Conservation (phyloP, 2,113 vertebrate species). For the Ascaphus truei region DNA sequence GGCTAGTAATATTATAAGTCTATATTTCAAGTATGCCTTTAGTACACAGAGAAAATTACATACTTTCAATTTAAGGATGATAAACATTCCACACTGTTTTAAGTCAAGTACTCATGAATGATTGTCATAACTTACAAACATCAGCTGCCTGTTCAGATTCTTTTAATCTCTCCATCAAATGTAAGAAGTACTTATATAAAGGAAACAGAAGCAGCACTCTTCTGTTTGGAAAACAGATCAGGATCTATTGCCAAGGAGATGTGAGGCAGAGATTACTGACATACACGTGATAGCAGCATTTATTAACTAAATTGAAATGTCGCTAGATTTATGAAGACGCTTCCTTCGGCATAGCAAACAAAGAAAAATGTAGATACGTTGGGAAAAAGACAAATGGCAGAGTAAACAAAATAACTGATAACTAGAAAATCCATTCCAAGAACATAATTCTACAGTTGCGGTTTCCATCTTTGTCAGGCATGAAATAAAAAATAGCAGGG, state of each 20-base stretch:
- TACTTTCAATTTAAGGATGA: slow-evolving; percentile 8
- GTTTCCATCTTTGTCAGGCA: slow-evolving; percentile 43
- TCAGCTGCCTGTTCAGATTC: slow-evolving; percentile 1
- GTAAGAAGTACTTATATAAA: not conserved
- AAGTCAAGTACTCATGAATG: slow-evolving; percentile 21
- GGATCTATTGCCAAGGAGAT: not conserved
- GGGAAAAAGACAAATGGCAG: slow-evolving; percentile 23
- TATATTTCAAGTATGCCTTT: not conserved
- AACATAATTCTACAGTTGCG: slow-evolving; percentile 40
- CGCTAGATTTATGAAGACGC: slow-evolving; percentile 36
- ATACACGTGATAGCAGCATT: slow-evolving; percentile 19
- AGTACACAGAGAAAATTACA: slow-evolving; percentile 15
- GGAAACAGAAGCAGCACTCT: not conserved
- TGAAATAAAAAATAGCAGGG: slow-evolving; percentile 32
- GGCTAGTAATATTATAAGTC: not conserved
- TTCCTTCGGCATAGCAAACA: slow-evolving; percentile 29
- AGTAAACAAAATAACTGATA: slow-evolving; percentile 36
- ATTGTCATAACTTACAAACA: slow-evolving; percentile 19
- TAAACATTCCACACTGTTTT: slow-evolving; percentile 6
- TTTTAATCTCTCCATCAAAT: slow-evolving; percentile 22
- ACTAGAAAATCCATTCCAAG: slow-evolving; percentile 44
- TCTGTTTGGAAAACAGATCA: slow-evolving; percentile 16
- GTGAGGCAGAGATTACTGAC: slow-evolving; percentile 23
- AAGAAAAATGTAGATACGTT: slow-evolving; percentile 46
- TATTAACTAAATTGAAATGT: slow-evolving; percentile 36